phyloP scores from a whole-genome alignment of 2,113 vertebrate genomes.

The Labeo rohita region DNA sequence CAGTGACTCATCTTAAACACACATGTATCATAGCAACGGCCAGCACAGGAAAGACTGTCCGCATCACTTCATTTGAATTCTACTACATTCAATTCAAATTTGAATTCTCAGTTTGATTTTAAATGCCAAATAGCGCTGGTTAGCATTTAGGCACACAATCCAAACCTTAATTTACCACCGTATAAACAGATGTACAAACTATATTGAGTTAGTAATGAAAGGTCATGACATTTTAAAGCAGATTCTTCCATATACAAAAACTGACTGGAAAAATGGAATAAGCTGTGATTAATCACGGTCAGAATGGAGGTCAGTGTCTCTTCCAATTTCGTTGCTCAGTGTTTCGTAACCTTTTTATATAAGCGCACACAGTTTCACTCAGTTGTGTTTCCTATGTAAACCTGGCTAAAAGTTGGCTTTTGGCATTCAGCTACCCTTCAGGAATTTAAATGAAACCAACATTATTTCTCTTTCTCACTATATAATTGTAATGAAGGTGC shows the following conservation, averaged over 20 bases:
- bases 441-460: not conserved
- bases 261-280: not conserved
- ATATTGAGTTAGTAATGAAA: not conserved
- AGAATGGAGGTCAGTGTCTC: not conserved
- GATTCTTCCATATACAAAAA: not conserved
- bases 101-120: not conserved
- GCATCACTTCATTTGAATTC: not conserved
- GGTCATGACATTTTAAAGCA: not conserved
- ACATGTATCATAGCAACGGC: not conserved
- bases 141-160: not conserved
- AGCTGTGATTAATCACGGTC: not conserved
- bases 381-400: constrained; percentile 4
- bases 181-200: not conserved
- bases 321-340: not conserved
- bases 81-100: not conserved
- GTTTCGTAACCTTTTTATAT: not conserved
- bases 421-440: not conserved
- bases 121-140: not conserved
- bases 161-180: not conserved
- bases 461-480: not conserved
- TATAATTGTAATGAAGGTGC: not conserved
- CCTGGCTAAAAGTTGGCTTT: not conserved
- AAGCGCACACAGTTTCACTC: not conserved
- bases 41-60: not conserved
- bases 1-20: constrained; percentile 56